A percentile compares a stretch with the other conserved stretches of the same genome.
These are phyloP conservation scores for Acronicta psi DNA, from an alignment of 2,888 invertebrate genomes.

Conservation along the genomic window DNA sequence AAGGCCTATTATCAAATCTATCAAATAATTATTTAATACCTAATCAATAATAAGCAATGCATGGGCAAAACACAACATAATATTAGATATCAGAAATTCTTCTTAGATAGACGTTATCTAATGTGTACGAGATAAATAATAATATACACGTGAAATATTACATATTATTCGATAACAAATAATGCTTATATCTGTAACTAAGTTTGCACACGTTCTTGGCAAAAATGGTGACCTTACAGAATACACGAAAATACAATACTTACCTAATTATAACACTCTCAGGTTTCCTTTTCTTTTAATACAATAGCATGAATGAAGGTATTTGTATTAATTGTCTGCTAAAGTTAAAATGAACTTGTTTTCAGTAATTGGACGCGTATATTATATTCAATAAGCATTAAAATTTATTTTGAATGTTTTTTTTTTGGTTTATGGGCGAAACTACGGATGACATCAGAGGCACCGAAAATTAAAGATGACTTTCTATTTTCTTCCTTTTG, in stretches of 20 bases:
- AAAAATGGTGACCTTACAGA: too few relatives aligned
- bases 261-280: background rate
- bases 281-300: conserved; percentile 5
- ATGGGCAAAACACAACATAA: background rate
- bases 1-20: conserved; percentile 21
- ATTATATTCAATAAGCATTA: too few relatives aligned
- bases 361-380: conserved; percentile 8
- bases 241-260: too few relatives aligned
- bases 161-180: too few relatives aligned
- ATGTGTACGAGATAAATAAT: background rate
- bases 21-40: conserved; percentile 41
- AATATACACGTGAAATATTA: too few relatives aligned
- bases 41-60: conserved; percentile 7
- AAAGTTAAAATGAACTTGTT: conserved; percentile 1
- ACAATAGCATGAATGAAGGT: conserved; percentile 11
- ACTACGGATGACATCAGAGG: too few relatives aligned
- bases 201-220: too few relatives aligned
- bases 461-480: too few relatives aligned
- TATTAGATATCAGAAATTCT: conserved; percentile 11
- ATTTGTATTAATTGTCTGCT: conserved; percentile 9
- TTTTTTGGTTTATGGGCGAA: too few relatives aligned
- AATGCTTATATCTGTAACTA: too few relatives aligned
- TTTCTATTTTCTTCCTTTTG: too few relatives aligned
- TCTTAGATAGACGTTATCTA: background rate
- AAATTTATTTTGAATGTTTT: too few relatives aligned